These are phyloP conservation scores for Caenorhabditis sp. DNA, from an alignment of 2,888 invertebrate species.

Conservation along the genomic window DNA sequence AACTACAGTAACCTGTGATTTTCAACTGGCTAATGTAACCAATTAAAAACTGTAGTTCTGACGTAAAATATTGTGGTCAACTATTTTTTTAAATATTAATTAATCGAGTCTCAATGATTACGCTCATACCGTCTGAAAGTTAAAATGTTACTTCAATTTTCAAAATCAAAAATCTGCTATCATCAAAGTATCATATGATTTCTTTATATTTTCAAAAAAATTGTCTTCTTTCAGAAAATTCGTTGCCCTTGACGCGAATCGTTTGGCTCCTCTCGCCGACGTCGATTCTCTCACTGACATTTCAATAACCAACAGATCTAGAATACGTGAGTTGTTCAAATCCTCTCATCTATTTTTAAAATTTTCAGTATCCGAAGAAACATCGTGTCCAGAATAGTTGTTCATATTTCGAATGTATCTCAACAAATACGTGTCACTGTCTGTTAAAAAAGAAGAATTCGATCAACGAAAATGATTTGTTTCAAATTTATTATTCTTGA, in stretches of 20 bases:
- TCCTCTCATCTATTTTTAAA: background rate
- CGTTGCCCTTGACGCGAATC: slow-evolving; percentile 31
- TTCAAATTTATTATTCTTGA: background rate
- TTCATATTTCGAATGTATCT: background rate
- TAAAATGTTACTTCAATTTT: no score
- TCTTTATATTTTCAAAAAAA: background rate
- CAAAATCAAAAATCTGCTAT: no score
- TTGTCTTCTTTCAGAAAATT: slow-evolving; percentile 16
- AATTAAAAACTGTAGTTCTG: no score
- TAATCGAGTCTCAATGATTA: no score
- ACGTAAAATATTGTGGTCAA: no score
- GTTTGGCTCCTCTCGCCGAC: slow-evolving; percentile 37
- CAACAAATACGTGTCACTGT: background rate
- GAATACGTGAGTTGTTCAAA: slow-evolving; percentile 23
- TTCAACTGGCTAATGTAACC: no score
- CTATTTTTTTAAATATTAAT: no score
- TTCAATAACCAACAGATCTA: slow-evolving; percentile 22
- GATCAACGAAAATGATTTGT: background rate
- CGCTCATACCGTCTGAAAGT: no score
- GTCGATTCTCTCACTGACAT: slow-evolving; percentile 34
- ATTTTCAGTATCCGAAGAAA: background rate
- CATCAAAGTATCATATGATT: no score
- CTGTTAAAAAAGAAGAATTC: no score
- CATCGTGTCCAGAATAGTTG: background rate
- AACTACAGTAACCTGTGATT: no score